A percentile compares a stretch with the other conserved stretches of the same genome.
phyloP scores from a whole-genome alignment of 2,888 invertebrate species.

The Drosophila leonis region DNA sequence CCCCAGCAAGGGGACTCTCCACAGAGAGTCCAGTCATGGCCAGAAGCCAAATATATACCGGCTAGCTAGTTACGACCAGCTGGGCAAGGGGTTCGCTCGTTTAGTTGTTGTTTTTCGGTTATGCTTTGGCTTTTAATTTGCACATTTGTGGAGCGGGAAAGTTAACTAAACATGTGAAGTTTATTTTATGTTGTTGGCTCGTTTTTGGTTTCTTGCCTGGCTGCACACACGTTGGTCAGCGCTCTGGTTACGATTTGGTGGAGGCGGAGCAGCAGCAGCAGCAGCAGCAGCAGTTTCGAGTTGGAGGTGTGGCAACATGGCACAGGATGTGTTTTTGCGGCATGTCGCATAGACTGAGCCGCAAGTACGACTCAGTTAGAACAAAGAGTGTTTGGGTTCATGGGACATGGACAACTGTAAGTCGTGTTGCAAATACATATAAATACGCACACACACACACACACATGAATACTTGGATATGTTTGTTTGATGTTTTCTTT shows the following conservation, averaged over 20 bases:
- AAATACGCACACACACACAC: not conserved
- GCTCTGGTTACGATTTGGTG: slow-evolving; percentile 18
- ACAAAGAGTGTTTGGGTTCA: slow-evolving; percentile 50
- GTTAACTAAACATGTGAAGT: slow-evolving; percentile 79
- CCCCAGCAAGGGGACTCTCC: slow-evolving; percentile 37
- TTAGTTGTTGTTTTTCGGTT: slow-evolving; percentile 67
- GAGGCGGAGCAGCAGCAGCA: not conserved
- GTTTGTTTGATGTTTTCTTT: slow-evolving; percentile 61
- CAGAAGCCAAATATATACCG: slow-evolving; percentile 16
- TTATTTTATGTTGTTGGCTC: slow-evolving; percentile 71
- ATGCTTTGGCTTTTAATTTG: slow-evolving; percentile 72
- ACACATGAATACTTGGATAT: not conserved
- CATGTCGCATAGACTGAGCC: slow-evolving; percentile 42
- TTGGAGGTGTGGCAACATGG: not conserved
- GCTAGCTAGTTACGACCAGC: slow-evolving; percentile 7
- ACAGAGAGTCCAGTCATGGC: slow-evolving; percentile 29
- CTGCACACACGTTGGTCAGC: slow-evolving; percentile 51
- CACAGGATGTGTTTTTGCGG: slow-evolving; percentile 48
- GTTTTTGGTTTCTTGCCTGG: slow-evolving; percentile 61
- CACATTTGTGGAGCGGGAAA: slow-evolving; percentile 52
- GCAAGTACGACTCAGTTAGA: slow-evolving; percentile 35
- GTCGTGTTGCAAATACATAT: slow-evolving; percentile 23
- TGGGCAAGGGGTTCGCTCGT: not conserved
- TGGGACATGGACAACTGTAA: slow-evolving; percentile 35
- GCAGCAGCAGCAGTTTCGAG: not conserved